Percentiles rank a stretch among this genome's conserved stretches.
Evolutionary conservation across 1,140 invertebrate species (phyloP).

Genomic region (Argopecten irradians): DNA sequence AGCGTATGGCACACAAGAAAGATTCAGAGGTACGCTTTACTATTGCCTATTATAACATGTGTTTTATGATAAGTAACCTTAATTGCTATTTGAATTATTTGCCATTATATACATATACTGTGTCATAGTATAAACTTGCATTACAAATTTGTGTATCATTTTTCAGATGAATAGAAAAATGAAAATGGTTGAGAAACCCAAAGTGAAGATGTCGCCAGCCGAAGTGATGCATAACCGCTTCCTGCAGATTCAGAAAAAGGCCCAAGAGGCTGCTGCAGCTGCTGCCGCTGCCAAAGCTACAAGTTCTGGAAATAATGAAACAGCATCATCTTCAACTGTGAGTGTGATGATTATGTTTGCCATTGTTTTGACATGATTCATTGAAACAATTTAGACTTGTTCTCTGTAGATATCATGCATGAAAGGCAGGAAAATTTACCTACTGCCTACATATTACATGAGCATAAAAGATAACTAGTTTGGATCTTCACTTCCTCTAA

Average conservation of each 20-base stretch:
- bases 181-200: constrained; percentile 44
- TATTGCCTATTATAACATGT: background rate
- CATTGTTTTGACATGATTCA: too few relatives aligned
- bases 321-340: constrained; percentile 30
- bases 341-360: background rate
- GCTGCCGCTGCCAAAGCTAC: constrained; percentile 27
- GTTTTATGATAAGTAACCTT: too few relatives aligned
- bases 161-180: constrained; percentile 49
- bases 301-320: background rate
- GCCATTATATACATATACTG: too few relatives aligned
- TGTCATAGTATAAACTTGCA: too few relatives aligned
- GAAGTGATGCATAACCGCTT: constrained; percentile 76
- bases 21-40: constrained; percentile 31
- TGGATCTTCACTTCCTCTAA: too few relatives aligned
- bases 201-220: constrained; percentile 64
- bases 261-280: constrained; percentile 54
- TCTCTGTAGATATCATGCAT: too few relatives aligned
- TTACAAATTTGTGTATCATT: background rate
- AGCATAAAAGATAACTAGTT: too few relatives aligned
- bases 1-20: constrained; percentile 67
- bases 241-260: constrained; percentile 68
- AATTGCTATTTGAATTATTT: too few relatives aligned
- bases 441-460: too few relatives aligned
- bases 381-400: too few relatives aligned
- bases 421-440: too few relatives aligned